phyloP scores from a whole-genome alignment of 2,888 invertebrate species.

The Chrysotoxum bicinctum region DNA sequence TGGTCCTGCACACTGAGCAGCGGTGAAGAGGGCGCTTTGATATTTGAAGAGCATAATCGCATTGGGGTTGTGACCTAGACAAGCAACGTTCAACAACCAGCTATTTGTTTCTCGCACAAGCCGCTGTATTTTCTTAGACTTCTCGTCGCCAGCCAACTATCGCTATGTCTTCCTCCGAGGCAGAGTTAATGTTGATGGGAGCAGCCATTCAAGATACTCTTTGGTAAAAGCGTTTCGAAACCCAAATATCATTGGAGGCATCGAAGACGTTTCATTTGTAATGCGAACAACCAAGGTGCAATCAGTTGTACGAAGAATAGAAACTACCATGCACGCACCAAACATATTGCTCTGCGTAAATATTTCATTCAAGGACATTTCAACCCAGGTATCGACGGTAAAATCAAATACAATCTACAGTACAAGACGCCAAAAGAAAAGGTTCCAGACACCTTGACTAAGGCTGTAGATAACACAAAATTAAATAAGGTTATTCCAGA shows the following conservation, averaged over 20 bases:
- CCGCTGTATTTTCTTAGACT: too few relatives aligned
- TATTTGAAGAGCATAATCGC: too few relatives aligned
- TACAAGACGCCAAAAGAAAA: neutral
- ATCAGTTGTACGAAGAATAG: constrained; percentile 24
- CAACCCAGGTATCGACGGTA: neutral
- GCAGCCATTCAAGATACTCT: constrained; percentile 26
- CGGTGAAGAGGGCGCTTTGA: too few relatives aligned
- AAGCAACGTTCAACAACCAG: too few relatives aligned
- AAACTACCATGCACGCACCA: constrained; percentile 51
- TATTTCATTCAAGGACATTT: constrained; percentile 46
- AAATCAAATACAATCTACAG: neutral
- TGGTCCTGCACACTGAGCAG: too few relatives aligned
- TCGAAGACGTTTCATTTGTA: neutral
- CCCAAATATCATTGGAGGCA: constrained; percentile 8
- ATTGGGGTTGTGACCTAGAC: too few relatives aligned
- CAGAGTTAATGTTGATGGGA: neutral
- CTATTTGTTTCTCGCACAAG: too few relatives aligned
- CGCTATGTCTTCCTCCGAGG: constrained; percentile 30
- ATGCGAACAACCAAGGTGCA: constrained; percentile 28
- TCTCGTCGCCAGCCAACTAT: too few relatives aligned
- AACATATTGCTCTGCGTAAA: constrained; percentile 50
- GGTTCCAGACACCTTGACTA: neutral
- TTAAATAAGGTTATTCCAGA: neutral
- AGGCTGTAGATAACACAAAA: neutral
- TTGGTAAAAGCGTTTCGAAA: constrained; percentile 18